Conservation (phyloP, 64 coral and sea anemone genomes). For the Acropora yongei region DNA sequence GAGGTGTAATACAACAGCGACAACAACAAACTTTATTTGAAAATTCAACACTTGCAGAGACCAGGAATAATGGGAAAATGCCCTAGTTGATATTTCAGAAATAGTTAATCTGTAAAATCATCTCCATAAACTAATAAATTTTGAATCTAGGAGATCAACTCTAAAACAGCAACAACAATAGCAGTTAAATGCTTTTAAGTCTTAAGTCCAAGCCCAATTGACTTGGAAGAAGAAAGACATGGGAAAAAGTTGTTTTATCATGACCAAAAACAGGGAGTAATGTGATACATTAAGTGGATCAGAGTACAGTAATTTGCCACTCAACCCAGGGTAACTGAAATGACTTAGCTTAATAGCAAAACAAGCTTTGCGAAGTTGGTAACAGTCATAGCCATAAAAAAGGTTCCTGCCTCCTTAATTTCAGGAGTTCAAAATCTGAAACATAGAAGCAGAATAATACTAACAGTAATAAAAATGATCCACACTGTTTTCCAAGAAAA, state of each 20-base stretch:
- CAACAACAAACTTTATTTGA: conserved; percentile 25
- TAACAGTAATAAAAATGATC: conserved; percentile 30
- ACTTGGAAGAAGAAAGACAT: conserved; percentile 59
- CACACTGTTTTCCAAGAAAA: conserved; percentile 40
- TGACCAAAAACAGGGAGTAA: conserved; percentile 42
- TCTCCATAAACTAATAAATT: conserved; percentile 63
- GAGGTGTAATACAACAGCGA: conserved; percentile 51
- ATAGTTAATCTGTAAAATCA: conserved; percentile 58
- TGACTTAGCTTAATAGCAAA: conserved; percentile 40
- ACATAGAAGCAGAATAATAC: conserved; percentile 38
- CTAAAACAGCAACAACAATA: conserved; percentile 48
- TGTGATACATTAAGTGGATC: conserved; percentile 24
- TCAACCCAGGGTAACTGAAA: conserved; percentile 53
- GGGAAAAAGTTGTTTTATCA: conserved; percentile 50
- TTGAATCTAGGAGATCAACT: conserved; percentile 47
- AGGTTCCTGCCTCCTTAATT: conserved; percentile 47
- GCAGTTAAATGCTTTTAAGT: conserved; percentile 46
- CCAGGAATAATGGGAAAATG: not conserved
- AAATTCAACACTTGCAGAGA: conserved; percentile 14
- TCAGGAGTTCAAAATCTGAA: conserved; percentile 51
- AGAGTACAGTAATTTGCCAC: conserved; percentile 54
- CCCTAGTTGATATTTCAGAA: conserved; percentile 52
- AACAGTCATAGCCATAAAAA: conserved; percentile 44
- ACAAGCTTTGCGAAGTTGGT: conserved; percentile 49
- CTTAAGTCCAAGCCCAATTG: conserved; percentile 59